Conservation (phyloP, 2,113 vertebrate species). For the Microcebus jonahi region DNA sequence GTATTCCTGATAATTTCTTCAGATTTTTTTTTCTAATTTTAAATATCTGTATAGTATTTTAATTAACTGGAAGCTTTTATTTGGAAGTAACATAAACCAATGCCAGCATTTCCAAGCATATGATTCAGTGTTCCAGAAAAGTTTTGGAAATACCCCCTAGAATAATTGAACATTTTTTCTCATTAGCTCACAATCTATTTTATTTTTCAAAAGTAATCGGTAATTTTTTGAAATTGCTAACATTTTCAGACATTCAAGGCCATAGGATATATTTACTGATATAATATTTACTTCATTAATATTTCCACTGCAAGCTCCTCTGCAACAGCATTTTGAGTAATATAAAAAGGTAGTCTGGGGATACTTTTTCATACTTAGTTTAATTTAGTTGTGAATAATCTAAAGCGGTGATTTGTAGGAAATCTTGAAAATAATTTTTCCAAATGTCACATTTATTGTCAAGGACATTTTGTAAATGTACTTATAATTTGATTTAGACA, state of each 20-base stretch:
- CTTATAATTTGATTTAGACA: constrained; percentile 48
- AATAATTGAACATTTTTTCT: neutral
- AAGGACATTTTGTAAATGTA: constrained; percentile 48
- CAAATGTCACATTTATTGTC: constrained; percentile 20
- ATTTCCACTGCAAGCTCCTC: neutral
- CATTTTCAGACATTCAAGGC: neutral
- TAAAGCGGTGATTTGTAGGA: constrained; percentile 6
- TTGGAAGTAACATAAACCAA: neutral
- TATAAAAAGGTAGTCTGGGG: neutral
- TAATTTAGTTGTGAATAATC: constrained; percentile 51
- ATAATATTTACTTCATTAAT: constrained; percentile 53
- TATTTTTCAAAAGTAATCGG: neutral
- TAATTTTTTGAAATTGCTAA: neutral
- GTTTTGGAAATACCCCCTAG: neutral
- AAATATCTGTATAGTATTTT: neutral
- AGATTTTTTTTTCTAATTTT: neutral
- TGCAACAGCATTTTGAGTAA: neutral
- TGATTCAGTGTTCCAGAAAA: neutral
- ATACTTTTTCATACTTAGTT: constrained; percentile 48
- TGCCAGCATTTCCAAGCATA: neutral
- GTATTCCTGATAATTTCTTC: neutral
- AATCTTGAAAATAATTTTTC: constrained; percentile 59
- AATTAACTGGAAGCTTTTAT: neutral
- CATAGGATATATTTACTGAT: neutral
- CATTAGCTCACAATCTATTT: neutral